Percentiles rank a stretch among this genome's conserved stretches.
Conservation (phyloP, 2,113 vertebrate genomes). For the Chaetorhynchus papuensis region DNA sequence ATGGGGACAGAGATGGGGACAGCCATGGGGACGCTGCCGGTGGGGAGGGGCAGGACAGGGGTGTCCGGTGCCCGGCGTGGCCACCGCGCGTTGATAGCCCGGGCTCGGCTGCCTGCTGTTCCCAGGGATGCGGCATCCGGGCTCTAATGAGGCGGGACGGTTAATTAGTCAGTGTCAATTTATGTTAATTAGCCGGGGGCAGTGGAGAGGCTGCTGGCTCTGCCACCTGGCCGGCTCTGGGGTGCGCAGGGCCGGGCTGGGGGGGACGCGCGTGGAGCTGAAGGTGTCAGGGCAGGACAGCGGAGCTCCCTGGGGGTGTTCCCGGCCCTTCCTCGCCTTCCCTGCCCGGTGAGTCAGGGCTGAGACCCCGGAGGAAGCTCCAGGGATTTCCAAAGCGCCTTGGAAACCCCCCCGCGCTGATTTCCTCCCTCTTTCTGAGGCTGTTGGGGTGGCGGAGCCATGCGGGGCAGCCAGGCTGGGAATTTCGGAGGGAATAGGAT, state of each 20-base stretch:
- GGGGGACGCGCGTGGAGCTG: neutral
- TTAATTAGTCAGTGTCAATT: slow-evolving; percentile 38
- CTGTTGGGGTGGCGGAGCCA: accelerated
- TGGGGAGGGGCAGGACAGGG: no score
- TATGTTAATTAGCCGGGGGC: neutral
- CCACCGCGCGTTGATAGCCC: accelerated
- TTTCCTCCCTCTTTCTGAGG: neutral
- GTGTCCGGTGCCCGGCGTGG: accelerated
- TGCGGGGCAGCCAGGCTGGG: neutral
- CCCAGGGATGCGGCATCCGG: neutral
- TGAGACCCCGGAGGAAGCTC: neutral
- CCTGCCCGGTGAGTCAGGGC: accelerated
- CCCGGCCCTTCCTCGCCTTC: accelerated
- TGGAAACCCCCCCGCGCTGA: accelerated
- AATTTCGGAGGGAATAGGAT: neutral
- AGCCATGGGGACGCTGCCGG: neutral
- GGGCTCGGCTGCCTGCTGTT: neutral
- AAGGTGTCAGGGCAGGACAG: accelerated
- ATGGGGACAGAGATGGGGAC: neutral
- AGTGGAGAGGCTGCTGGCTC: neutral
- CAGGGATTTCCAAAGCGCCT: neutral
- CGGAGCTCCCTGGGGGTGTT: accelerated
- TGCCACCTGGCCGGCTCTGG: neutral
- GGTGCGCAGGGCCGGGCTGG: neutral
- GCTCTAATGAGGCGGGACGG: neutral